phyloP scores from a whole-genome alignment of 2,888 invertebrate genomes.

The Acheta domesticus region DNA sequence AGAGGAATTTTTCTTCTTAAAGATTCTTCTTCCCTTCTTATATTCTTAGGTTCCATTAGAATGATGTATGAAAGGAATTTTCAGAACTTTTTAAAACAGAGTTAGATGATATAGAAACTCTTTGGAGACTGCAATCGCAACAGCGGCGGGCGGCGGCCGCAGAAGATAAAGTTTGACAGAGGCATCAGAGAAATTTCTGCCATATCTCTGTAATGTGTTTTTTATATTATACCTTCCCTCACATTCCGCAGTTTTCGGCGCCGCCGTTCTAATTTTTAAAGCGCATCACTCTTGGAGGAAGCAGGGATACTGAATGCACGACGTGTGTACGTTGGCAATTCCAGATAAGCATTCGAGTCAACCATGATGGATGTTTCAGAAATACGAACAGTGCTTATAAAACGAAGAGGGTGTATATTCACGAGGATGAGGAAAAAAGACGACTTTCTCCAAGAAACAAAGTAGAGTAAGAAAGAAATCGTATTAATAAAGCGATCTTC shows the following conservation, averaged over 20 bases:
- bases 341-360: background rate
- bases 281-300: background rate
- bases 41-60: constrained; percentile 10
- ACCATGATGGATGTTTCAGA: background rate
- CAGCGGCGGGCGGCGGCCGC: background rate
- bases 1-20: constrained; percentile 18
- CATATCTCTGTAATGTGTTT: constrained; percentile 2
- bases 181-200: constrained; percentile 9
- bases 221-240: background rate
- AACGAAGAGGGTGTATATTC: background rate
- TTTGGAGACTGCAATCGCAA: constrained; percentile 6
- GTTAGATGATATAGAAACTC: constrained; percentile 18
- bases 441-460: background rate
- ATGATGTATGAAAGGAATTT: constrained; percentile 18
- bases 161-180: background rate
- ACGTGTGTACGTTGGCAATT: background rate
- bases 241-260: background rate
- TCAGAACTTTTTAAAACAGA: constrained; percentile 10
- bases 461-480: background rate
- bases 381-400: background rate
- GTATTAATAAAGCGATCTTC: background rate
- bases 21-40: constrained; percentile 18
- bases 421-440: background rate
- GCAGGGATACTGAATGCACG: background rate
- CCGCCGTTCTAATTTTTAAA: constrained; percentile 8